A percentile compares a stretch with the other conserved stretches of the same genome.
Conservation (phyloP, 1,140 invertebrate species). For the Globodera rostochiensis region DNA sequence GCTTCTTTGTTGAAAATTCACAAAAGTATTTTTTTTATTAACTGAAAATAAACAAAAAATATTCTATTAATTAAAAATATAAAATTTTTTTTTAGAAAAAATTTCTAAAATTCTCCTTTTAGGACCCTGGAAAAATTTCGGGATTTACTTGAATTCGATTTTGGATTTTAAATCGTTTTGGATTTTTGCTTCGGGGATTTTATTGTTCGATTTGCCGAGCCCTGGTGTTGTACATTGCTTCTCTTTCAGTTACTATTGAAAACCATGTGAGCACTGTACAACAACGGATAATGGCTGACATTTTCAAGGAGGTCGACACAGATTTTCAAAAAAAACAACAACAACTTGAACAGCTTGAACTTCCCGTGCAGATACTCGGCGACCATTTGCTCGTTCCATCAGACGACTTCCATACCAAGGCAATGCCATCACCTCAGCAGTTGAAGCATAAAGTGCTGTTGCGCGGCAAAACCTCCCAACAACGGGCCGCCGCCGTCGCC, state of each 20-base stretch:
- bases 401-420: conserved; percentile 34
- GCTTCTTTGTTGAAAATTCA: no score
- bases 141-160: no score
- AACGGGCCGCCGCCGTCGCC: conserved; percentile 2
- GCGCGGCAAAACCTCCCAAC: conserved; percentile 43
- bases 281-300: conserved; percentile 79
- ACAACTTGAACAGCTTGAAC: background rate
- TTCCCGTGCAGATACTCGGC: conserved; percentile 45
- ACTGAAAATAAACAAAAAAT: no score
- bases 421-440: conserved; percentile 46
- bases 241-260: conserved; percentile 81
- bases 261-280: conserved; percentile 93
- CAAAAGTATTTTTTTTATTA: no score
- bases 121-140: no score
- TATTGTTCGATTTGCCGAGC: no score
- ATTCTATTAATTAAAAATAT: no score
- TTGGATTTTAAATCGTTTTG: no score
- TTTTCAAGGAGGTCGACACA: conserved; percentile 33
- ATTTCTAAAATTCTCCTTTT: no score
- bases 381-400: conserved; percentile 48
- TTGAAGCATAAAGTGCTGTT: conserved; percentile 50
- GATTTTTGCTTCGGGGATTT: no score
- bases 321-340: conserved; percentile 8
- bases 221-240: background rate
- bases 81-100: no score